Evolutionary conservation across 1,140 invertebrate species (phyloP).

Genomic region (Phymorhynchus buccinoides): DNA sequence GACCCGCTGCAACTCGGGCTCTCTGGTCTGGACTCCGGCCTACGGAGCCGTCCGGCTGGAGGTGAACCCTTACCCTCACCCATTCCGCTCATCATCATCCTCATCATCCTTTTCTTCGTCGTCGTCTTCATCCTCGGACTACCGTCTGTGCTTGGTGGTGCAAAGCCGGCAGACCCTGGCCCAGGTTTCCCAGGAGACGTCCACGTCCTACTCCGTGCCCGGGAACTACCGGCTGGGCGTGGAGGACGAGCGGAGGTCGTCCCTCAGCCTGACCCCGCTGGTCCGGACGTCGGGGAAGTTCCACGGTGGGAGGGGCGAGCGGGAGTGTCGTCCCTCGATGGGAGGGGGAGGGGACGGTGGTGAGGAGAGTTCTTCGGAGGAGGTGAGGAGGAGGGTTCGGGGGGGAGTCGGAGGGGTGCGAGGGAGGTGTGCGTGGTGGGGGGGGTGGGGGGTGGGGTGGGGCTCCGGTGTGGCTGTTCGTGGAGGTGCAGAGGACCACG

Average conservation of each 20-base stretch:
- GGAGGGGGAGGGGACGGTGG: too few species aligned
- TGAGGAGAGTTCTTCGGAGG: too few species aligned
- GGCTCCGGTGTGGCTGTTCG: conserved; percentile 51
- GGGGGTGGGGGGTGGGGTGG: conserved; percentile 32
- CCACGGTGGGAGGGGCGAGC: too few species aligned
- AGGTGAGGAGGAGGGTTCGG: too few species aligned
- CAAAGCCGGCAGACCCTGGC: conserved; percentile 49
- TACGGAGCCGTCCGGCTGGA: conserved; percentile 56
- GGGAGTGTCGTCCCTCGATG: too few species aligned
- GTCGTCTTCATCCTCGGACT: too few species aligned
- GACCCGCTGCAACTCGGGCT: conserved; percentile 48
- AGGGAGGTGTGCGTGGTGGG: conserved; percentile 28
- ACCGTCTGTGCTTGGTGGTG: conserved; percentile 50
- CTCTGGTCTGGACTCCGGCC: conserved; percentile 54
- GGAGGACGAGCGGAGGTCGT: conserved; percentile 31
- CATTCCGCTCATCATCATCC: too few species aligned
- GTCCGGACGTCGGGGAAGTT: conserved; percentile 19
- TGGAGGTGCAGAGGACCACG: conserved; percentile 54
- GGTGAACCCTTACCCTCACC: conserved; percentile 37
- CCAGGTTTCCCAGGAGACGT: conserved; percentile 55
- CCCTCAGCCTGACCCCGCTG: conserved; percentile 40
- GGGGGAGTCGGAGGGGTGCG: conserved; percentile 53
- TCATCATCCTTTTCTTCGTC: too few species aligned
- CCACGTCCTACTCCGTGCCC: conserved; percentile 32
- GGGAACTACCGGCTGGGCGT: conserved; percentile 15